phyloP scores from a whole-genome alignment of 2,113 vertebrate species.

The Manacus vitellinus region DNA sequence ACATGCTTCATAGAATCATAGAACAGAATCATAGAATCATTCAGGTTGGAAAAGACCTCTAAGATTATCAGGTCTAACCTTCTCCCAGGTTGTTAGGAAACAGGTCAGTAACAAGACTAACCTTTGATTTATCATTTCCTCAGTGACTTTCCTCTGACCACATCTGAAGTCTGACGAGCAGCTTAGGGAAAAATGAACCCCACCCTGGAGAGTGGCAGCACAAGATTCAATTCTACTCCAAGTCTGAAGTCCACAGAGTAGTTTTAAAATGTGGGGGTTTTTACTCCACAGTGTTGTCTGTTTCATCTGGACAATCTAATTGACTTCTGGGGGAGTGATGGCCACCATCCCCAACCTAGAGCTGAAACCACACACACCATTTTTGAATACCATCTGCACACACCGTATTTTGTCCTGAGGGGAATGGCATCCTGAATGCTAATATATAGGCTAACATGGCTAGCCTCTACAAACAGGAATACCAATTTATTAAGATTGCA shows the following conservation, averaged over 20 bases:
- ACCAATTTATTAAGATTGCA: not conserved
- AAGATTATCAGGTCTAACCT: not conserved
- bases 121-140: not conserved
- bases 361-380: fast-evolving
- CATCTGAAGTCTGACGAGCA: not conserved
- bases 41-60: not conserved
- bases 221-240: not conserved
- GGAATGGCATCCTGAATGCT: not conserved
- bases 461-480: not conserved
- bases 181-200: not conserved
- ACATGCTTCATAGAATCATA: not conserved
- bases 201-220: fast-evolving
- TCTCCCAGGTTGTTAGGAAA: not conserved
- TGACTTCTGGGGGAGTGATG: fast-evolving
- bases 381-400: fast-evolving
- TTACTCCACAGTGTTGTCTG: not conserved
- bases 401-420: not conserved
- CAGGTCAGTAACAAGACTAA: not conserved
- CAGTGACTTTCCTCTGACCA: not conserved
- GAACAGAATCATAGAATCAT: not conserved
- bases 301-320: not conserved
- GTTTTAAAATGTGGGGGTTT: not conserved
- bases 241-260: not conserved
- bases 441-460: not conserved
- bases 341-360: not conserved